Evolutionary conservation across 2,888 invertebrate species (phyloP).

Genomic region (Drosophila paranaensis): DNA sequence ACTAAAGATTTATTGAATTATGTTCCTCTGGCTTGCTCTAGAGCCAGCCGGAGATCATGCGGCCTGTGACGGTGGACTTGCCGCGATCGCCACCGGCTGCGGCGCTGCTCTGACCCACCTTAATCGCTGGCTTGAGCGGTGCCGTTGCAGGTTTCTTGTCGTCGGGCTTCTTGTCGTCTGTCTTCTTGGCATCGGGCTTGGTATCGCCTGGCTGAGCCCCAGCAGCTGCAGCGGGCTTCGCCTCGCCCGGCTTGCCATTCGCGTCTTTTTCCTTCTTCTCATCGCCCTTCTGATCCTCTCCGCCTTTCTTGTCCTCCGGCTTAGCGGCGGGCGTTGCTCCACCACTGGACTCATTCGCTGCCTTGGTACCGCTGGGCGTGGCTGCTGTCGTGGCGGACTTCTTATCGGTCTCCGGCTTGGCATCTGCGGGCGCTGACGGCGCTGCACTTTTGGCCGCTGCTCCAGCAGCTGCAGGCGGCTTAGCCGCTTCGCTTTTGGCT

Average conservation of each 20-base stretch:
- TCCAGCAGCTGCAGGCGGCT: conserved; percentile 77
- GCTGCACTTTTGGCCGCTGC: conserved; percentile 82
- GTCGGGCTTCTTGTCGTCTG: conserved; percentile 59
- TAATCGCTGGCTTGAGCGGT: conserved; percentile 82
- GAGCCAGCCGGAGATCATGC: conserved; percentile 90
- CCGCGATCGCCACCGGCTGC: conserved; percentile 87
- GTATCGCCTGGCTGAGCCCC: conserved; percentile 51
- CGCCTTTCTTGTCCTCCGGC: conserved; percentile 63
- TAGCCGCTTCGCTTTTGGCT: conserved; percentile 71
- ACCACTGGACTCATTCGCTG: conserved; percentile 63
- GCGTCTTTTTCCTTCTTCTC: conserved; percentile 51
- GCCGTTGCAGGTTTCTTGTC: conserved; percentile 72
- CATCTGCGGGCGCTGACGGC: conserved; percentile 79
- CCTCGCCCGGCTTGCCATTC: conserved; percentile 37
- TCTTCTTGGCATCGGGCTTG: conserved; percentile 58
- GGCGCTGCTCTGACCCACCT: conserved; percentile 84
- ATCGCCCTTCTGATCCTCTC: conserved; percentile 40
- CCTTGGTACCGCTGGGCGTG: conserved; percentile 59
- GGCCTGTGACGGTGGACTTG: conserved; percentile 90
- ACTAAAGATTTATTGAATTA: conserved; percentile 5
- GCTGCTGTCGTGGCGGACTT: conserved; percentile 70
- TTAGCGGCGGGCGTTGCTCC: conserved; percentile 55
- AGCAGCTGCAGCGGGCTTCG: conserved; percentile 35
- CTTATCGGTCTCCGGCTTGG: conserved; percentile 72
- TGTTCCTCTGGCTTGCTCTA: conserved; percentile 81